Base-by-base conservation (phyloP, 1,140 invertebrate genomes). In the Helicoverpa armigera region DNA sequence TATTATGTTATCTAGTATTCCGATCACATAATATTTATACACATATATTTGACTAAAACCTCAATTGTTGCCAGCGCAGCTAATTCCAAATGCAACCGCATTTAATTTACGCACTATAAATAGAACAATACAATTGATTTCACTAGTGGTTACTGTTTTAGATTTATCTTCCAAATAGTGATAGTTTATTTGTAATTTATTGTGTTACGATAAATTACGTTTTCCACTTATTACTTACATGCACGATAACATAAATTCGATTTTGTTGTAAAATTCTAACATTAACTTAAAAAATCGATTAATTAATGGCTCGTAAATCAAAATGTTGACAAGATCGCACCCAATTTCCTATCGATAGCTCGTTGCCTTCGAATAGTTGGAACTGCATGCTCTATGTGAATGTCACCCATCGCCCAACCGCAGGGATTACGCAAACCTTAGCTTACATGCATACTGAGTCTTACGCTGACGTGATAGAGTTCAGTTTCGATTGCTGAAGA, bases 371-470 rank as follows among this genome's bases (percentile, higher is more conserved):
- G 65, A 69, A 50, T 12, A 69, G 65, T 69, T 79, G 79, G 31
- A 74, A 84, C 63, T 77, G 75, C 76, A 85, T 77, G 75, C 77
- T 80, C 73, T 84, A 83, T 76, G 81, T 83, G 77, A 85, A 82
- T 82, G 85, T 88, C 86, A 88, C 82, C 80, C 72, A 79, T 60
- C 83, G 63, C 79, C 69, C 76, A 79, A 79, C 82, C 80, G 18
- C 78, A 87, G 65, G 56, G 78, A 54, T 78, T 63, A 79, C 60
- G 75, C 67, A 76, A 86, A 63, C 73, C 80, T 73, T 29, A 72
- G 11, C 9, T 23, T 65, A 54, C 80, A 54, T 12, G 11, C 58
- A 50, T 50, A 48, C 13, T 83, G 35, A 56, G 10, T 63, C 50
- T 50, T 84, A 76, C 14, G 2, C 31, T 7, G 16, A 65, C 9